Base-by-base conservation (phyloP, 2,888 invertebrate species). In the Harpalus rufipes region DNA sequence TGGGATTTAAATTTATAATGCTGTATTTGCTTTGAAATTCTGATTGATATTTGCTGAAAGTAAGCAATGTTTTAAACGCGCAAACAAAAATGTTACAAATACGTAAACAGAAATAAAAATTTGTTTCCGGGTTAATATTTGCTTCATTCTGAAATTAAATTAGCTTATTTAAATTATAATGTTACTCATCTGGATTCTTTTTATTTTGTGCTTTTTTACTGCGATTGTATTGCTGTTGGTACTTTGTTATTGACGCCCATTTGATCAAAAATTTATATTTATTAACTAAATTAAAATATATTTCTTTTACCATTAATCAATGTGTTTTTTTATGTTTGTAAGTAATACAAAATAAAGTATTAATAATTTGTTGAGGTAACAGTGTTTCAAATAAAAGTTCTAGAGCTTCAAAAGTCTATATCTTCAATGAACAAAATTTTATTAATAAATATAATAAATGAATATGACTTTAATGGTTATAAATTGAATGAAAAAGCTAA, bases 31-130 rank as follows among this genome's bases (percentile, higher is more conserved):
- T 63, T 63, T 8, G 1, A 63, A 63, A 63, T 25, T 25, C 25
- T 6, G 25, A 5, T 25, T 25, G 63, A n/a, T 7, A 39, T 68
- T 68, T 68, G 7, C n/a, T 12, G 68, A 68, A 68, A 41, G 68
- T 68, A 39, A 25, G 39, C 39, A 25, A 59, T 68, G 25, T 68
- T 68, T 68, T 68, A 14, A 32, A n/a, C 21, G 68, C 68, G 68
- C 32, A 32, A 68, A 68, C 68, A 68, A 68, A 68, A 68, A 39
- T 14, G n/a, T 32, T 10, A n/a, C 39, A 68, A 68, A 68, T 68
- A 68, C 39, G 68, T 68, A 32, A 68, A 68, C 39, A 39, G n/a
- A 32, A 68, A 39, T 39, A 14, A 32, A 68, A 32, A 32, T n/a
- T 21, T 25, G 7, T 25, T 18, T 39, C 12, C 10, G 39, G 12